phyloP scores from a whole-genome alignment of 2,888 invertebrate genomes.

The Hylaea fasciaria region DNA sequence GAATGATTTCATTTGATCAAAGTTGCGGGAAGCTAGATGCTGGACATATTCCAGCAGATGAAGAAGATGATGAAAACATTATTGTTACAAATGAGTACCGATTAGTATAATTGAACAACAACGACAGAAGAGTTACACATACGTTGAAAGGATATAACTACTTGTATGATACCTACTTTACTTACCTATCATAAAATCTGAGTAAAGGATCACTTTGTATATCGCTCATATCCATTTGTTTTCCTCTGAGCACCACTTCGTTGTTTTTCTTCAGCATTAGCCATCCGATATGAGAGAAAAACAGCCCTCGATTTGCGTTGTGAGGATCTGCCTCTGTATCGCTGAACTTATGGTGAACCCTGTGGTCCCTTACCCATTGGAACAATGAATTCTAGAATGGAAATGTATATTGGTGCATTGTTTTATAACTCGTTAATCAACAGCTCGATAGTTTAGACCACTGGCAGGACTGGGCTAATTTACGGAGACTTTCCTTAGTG shows the following conservation, averaged over 20 bases:
- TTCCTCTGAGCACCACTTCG: constrained; percentile 90
- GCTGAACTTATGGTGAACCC: constrained; percentile 92
- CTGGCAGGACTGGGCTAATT: no score
- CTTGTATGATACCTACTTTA: constrained; percentile 86
- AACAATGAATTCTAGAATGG: constrained; percentile 67
- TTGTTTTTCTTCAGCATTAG: constrained; percentile 92
- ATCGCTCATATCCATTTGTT: constrained; percentile 91
- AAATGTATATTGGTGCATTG: neutral
- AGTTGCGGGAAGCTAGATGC: no score
- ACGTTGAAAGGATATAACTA: no score
- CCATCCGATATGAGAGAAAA: constrained; percentile 97
- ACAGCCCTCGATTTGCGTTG: constrained; percentile 92
- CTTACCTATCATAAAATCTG: constrained; percentile 89
- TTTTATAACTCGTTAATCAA: no score
- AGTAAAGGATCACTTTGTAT: constrained; percentile 89
- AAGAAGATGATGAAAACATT: no score
- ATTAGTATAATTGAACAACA: no score
- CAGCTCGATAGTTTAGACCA: no score
- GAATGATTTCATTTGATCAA: no score
- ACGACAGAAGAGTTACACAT: no score
- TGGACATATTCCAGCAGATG: no score
- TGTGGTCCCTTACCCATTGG: constrained; percentile 88
- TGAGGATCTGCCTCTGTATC: constrained; percentile 95
- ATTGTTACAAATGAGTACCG: no score
- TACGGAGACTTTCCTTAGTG: no score